Percentiles rank a stretch among this genome's conserved stretches.
These are phyloP conservation scores for Anoplius nigerrimus DNA, from an alignment of 2,888 invertebrate genomes.

Conservation along the genomic window DNA sequence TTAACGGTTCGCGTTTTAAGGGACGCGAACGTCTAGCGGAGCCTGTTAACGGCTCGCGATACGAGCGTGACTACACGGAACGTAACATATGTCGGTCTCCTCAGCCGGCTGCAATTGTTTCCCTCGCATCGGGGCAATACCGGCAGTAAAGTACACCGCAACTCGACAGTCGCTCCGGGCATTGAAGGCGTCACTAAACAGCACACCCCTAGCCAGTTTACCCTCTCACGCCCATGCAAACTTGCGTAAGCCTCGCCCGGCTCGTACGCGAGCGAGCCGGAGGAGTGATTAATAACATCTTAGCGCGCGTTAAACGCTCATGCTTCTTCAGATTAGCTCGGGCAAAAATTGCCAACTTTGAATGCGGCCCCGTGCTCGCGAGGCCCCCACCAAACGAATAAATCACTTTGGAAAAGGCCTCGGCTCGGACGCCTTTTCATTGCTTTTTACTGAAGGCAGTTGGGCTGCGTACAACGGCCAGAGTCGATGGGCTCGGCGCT, in stretches of 20 bases:
- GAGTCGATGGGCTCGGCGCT: constrained; percentile 31
- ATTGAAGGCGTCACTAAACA: too few species aligned
- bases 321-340: constrained; percentile 58
- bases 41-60: too few species aligned
- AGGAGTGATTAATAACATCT: constrained; percentile 61
- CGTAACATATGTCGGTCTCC: too few species aligned
- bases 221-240: too few species aligned
- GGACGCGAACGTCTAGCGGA: too few species aligned
- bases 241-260: too few species aligned
- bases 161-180: not conserved
- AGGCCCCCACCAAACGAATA: constrained; percentile 51
- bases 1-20: too few species aligned
- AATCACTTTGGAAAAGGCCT: constrained; percentile 53
- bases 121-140: too few species aligned
- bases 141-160: not conserved
- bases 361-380: constrained; percentile 43
- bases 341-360: constrained; percentile 56
- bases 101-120: too few species aligned
- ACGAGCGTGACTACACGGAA: too few species aligned
- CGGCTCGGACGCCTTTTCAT: constrained; percentile 34
- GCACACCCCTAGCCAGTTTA: too few species aligned
- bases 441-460: constrained; percentile 17
- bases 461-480: not conserved
- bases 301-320: constrained; percentile 56
- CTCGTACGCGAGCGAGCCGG: constrained; percentile 20